These are phyloP conservation scores for Cygnus buccinator DNA, from an alignment of 2,113 vertebrate species.

Conservation along the genomic window DNA sequence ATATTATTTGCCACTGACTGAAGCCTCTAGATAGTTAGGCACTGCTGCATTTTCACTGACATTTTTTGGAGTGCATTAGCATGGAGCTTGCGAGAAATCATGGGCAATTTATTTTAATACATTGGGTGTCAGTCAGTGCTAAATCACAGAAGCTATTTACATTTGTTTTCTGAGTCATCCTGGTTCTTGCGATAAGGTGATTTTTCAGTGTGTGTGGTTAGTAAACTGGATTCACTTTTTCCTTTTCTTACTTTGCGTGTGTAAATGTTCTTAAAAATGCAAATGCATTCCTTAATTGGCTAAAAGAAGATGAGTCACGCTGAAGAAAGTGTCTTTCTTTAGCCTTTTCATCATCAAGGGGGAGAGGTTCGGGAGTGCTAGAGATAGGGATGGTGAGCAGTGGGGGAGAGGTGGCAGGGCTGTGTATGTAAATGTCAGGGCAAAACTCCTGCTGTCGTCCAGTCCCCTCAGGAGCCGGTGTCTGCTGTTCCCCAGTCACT, in stretches of 20 bases:
- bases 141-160: constrained; percentile 36
- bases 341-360: not conserved
- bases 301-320: not conserved
- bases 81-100: not conserved
- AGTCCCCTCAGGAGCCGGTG: not conserved
- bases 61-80: not conserved
- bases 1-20: not conserved
- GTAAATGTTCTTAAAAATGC: not conserved
- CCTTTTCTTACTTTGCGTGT: not conserved
- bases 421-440: not conserved
- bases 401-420: not conserved
- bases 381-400: not conserved
- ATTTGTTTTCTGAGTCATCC: constrained; percentile 46
- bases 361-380: not conserved
- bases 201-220: not conserved
- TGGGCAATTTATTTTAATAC: constrained; percentile 31
- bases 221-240: not conserved
- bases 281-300: not conserved
- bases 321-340: not conserved
- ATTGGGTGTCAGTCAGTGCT: not conserved
- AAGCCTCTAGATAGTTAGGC: not conserved
- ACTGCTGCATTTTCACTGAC: not conserved
- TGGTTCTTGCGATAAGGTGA: not conserved
- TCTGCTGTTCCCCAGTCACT: not conserved
- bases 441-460: fast-evolving